A percentile compares a stretch with the other conserved stretches of the same genome.
Conservation (phyloP, 2,113 vertebrate species). For the Myotis yumanensis region DNA sequence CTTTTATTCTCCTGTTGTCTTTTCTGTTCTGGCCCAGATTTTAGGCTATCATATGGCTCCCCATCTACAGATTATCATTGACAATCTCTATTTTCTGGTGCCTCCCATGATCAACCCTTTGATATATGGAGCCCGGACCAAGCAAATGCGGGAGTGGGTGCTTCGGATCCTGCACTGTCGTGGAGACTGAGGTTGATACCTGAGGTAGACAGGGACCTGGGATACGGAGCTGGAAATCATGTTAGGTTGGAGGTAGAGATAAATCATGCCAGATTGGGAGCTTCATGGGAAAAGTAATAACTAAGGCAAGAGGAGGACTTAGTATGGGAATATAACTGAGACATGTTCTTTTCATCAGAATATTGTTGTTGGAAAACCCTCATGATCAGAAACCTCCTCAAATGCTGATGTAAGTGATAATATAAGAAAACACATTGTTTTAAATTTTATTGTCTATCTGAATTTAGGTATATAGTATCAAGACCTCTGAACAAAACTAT, state of each 20-base stretch:
- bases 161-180: neutral
- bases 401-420: neutral
- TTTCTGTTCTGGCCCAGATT: constrained; percentile 42
- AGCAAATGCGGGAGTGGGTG: constrained; percentile 8
- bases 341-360: neutral
- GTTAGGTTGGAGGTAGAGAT: neutral
- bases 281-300: neutral
- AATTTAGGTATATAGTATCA: neutral
- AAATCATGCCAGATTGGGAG: neutral
- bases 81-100: constrained; percentile 70
- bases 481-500: neutral
- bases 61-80: constrained; percentile 59
- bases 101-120: constrained; percentile 60
- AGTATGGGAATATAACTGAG: neutral
- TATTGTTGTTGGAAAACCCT: neutral
- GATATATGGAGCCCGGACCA: neutral
- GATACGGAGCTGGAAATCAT: neutral
- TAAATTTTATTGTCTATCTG: neutral
- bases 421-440: neutral
- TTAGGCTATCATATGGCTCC: constrained; percentile 30
- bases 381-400: neutral
- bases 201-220: neutral
- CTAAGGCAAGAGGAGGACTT: neutral
- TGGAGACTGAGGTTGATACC: neutral
- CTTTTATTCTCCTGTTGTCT: constrained; percentile 60